Evolutionary conservation across 2,888 invertebrate species (phyloP), one percentile per base, ranked within the genome.

Genomic region (Metallyticus violacea): DNA sequence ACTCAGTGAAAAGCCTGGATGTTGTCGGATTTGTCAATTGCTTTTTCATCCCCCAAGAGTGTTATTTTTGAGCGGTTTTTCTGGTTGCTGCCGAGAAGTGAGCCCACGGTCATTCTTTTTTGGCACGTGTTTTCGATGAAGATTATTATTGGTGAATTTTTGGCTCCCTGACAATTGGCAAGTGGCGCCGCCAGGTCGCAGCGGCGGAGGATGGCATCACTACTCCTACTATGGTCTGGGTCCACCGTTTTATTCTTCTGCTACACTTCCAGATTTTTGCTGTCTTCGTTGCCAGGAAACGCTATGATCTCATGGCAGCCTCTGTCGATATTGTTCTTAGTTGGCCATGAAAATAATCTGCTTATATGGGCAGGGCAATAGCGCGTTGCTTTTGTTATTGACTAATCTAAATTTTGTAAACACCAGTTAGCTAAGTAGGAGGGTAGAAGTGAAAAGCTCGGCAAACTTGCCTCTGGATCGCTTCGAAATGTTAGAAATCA

Each of bases 101-200:
- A 62, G 22, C 40, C 40, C 40, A 62, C 40, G 40, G 40, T 62
- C 40, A 15, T 15, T 62, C 81, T 77, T n/a, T 30, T 80, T 87
- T 87, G 87, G 87, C 87, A 87, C 85, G 85, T 87, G 87, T 78
- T 62, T 85, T 76, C 22, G 78, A 26, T 30, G 40, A 25, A 85
- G 85, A 85, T 85, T 87, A 87, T 87, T 85, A 87, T 81, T 87
- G 87, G 87, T 87, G 85, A 77, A 85, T 81, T 85, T 77, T 87
- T 87, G 87, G 87, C 87, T 29, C 77, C 22, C 27, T 85, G 87
- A 87, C 87, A 87, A 87, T 85, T 85, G 81, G 40, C 78, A 22
- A 28, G 87, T 87, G 81, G 87, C 85, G 87, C 81, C 85, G 85
- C 85, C 85, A 85, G 87, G 87, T 26, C 79, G 30, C 76, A 26